These are phyloP conservation scores for Cisticola juncidis DNA, from an alignment of 2,113 vertebrate species.

Conservation along the genomic window DNA sequence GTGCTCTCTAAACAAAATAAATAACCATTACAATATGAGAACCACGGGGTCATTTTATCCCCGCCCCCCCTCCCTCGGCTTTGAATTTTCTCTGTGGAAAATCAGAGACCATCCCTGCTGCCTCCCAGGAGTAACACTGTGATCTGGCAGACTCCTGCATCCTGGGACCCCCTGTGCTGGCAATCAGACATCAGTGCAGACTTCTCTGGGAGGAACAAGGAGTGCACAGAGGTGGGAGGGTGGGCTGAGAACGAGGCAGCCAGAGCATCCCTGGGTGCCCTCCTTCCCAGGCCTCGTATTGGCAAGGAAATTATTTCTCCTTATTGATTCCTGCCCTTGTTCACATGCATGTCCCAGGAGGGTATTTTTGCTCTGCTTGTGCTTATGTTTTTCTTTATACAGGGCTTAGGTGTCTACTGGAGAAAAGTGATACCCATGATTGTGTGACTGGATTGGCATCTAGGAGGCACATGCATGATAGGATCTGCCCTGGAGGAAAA, in stretches of 20 bases:
- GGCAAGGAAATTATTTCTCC: not conserved
- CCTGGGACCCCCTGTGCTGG: not conserved
- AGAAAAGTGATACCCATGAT: not conserved
- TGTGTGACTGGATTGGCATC: not conserved
- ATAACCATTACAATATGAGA: conserved; percentile 57
- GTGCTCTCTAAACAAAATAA: conserved; percentile 64
- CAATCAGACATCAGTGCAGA: not conserved
- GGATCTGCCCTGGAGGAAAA: not conserved
- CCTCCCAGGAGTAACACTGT: conserved; percentile 34
- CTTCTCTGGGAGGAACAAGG: conserved; percentile 28
- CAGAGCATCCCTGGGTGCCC: not conserved
- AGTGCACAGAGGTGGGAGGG: not conserved
- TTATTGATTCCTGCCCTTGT: not conserved
- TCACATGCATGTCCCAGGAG: not conserved
- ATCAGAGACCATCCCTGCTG: not conserved
- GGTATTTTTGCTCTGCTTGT: not conserved
- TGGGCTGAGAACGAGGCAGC: not conserved
- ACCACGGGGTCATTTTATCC: not conserved
- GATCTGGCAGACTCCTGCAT: conserved; percentile 32
- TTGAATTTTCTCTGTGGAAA: conserved; percentile 59
- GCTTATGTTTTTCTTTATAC: not conserved
- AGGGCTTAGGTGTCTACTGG: not conserved
- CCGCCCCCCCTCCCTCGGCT: not conserved
- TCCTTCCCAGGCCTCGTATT: not conserved
- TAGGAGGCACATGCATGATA: not conserved